Percentiles rank a stretch among this genome's conserved stretches.
phyloP scores from a whole-genome alignment of 2,888 invertebrate genomes.

The Ectemnius cavifrons region DNA sequence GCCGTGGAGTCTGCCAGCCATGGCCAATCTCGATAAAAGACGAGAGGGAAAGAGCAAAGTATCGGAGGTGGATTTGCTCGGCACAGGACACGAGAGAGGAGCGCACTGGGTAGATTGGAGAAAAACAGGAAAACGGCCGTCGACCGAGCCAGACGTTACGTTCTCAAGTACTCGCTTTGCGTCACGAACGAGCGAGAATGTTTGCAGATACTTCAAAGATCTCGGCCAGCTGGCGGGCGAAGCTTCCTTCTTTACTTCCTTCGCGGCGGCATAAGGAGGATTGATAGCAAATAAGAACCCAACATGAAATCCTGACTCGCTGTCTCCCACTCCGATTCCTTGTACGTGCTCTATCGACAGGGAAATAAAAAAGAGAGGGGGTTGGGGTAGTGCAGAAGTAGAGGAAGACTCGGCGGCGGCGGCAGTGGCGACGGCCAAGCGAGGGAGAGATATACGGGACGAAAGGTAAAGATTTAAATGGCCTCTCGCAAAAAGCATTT shows the following conservation, averaged over 20 bases:
- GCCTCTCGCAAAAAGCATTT: conserved; percentile 78
- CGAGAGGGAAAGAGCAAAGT: conserved; percentile 48
- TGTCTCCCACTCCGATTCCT: conserved; percentile 31
- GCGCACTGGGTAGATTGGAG: conserved; percentile 10
- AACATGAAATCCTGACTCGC: conserved; percentile 17
- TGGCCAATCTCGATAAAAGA: conserved; percentile 70
- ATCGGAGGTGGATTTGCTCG: conserved; percentile 41
- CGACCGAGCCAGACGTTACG: conserved; percentile 18
- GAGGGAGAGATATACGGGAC: conserved; percentile 48
- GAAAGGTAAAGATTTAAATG: conserved; percentile 77
- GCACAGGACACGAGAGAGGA: conserved; percentile 20
- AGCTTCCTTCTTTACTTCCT: conserved; percentile 38
- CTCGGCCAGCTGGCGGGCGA: conserved; percentile 48
- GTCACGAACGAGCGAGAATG: conserved; percentile 67
- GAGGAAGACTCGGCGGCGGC: conserved; percentile 21
- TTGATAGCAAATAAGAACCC: conserved; percentile 68
- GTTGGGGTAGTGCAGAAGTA: conserved; percentile 16
- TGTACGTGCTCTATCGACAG: conserved; percentile 11
- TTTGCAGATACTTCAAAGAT: conserved; percentile 74
- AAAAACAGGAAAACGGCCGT: conserved; percentile 16
- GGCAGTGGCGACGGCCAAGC: conserved; percentile 48
- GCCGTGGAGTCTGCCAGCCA: conserved; percentile 42
- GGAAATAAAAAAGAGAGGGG: conserved; percentile 1
- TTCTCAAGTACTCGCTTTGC: conserved; percentile 60
- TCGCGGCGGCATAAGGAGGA: conserved; percentile 60